These are phyloP conservation scores for Pterocles burchelli DNA, from an alignment of 2,113 vertebrate genomes.

Conservation along the genomic window DNA sequence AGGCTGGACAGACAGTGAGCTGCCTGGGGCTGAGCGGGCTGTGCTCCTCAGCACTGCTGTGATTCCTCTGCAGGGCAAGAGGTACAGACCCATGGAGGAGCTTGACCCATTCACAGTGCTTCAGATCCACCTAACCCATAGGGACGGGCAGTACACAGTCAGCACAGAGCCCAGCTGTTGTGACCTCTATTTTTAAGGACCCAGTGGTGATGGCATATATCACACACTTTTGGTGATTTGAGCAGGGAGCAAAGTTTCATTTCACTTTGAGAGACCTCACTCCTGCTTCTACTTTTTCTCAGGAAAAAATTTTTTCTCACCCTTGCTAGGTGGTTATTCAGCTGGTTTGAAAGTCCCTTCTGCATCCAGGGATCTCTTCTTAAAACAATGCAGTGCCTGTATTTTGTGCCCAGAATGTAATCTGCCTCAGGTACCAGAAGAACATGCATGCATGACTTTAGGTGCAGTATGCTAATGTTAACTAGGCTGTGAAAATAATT, in stretches of 20 bases:
- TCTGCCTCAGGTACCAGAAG: neutral
- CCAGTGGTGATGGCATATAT: neutral
- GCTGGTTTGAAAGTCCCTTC: neutral
- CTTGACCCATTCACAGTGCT: neutral
- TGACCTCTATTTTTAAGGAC: neutral
- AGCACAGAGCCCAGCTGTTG: neutral
- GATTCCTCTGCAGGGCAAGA: neutral
- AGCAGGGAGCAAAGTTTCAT: neutral
- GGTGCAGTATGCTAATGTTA: neutral
- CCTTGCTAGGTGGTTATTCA: neutral
- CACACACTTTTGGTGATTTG: neutral
- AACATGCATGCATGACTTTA: neutral
- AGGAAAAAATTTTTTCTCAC: too few relatives aligned
- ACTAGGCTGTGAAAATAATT: neutral
- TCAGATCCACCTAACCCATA: neutral
- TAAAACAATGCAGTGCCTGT: neutral
- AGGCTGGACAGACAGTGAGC: neutral
- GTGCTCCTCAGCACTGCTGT: neutral
- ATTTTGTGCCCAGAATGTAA: neutral
- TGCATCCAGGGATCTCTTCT: neutral
- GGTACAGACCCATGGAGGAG: neutral
- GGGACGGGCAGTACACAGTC: neutral
- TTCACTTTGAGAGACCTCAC: neutral
- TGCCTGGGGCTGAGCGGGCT: rapidly evolving
- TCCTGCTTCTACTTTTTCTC: neutral